These are phyloP conservation scores for Mormyrops boulengeri DNA, from an alignment of 2,797 vertebrate species.

Conservation along the genomic window DNA sequence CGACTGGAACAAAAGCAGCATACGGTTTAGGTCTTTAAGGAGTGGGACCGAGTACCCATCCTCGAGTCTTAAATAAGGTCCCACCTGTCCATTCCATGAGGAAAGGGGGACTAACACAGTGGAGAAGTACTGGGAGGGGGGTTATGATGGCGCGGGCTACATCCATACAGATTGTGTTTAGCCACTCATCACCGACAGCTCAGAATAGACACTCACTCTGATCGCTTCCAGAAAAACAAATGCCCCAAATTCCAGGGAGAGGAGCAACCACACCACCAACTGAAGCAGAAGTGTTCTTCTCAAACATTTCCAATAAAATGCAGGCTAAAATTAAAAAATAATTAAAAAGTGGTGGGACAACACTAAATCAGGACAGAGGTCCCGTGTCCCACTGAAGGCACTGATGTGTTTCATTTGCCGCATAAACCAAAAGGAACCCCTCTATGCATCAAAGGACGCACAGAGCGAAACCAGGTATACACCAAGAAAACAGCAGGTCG, in stretches of 20 bases:
- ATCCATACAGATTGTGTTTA: not conserved
- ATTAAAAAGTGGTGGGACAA: not conserved
- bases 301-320: not conserved
- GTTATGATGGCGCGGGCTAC: not conserved
- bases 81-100: conserved; percentile 28
- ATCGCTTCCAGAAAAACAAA: not conserved
- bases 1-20: not conserved
- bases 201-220: conserved; percentile 23
- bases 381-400: not conserved
- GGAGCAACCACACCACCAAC: not conserved
- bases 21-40: not conserved
- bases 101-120: conserved; percentile 35
- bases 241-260: not conserved
- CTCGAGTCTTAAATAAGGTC: conserved; percentile 48
- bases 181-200: conserved; percentile 1
- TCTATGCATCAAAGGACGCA: not conserved
- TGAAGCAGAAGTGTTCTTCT: not conserved
- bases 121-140: not conserved
- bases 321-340: not conserved
- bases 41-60: conserved; percentile 30
- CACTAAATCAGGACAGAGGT: not conserved
- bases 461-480: not conserved
- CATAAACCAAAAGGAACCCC: not conserved
- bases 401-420: not conserved
- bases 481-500: not conserved